Percentiles rank a stretch among this genome's conserved stretches.
These are phyloP conservation scores for Cloeon dipterum DNA, from an alignment of 2,888 invertebrate species.

Conservation along the genomic window DNA sequence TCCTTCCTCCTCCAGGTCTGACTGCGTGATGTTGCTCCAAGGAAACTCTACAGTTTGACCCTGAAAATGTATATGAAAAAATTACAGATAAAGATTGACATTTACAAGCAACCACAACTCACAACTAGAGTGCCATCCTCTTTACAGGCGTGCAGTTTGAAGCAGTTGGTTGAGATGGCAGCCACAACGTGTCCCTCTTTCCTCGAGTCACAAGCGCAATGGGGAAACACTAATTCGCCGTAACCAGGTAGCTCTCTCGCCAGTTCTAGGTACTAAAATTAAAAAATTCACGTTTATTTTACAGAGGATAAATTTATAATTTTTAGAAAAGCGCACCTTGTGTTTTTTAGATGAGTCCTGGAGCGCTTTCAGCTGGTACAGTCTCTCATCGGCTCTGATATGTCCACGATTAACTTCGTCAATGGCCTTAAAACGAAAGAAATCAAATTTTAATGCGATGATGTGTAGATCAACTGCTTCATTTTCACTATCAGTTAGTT, in stretches of 20 bases:
- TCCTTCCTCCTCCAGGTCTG: conserved; percentile 80
- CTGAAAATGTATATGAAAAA: conserved; percentile 13
- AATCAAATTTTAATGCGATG: conserved; percentile 1
- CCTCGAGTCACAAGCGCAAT: conserved; percentile 75
- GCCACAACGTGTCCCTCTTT: conserved; percentile 70
- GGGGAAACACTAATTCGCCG: conserved; percentile 84
- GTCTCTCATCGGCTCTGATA: conserved; percentile 67
- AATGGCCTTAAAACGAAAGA: conserved; percentile 39
- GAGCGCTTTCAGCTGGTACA: conserved; percentile 89
- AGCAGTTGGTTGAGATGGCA: conserved; percentile 35
- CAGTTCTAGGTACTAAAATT: conserved; percentile 44
- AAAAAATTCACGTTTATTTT: conserved; percentile 3
- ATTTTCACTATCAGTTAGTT: background rate
- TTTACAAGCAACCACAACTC: no score
- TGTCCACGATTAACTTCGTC: conserved; percentile 90
- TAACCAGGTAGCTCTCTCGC: conserved; percentile 79
- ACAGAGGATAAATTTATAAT: background rate
- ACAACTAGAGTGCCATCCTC: conserved; percentile 55
- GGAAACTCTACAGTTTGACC: conserved; percentile 57
- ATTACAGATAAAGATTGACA: conserved; percentile 1
- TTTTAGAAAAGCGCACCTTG: conserved; percentile 26
- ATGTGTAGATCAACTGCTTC: background rate
- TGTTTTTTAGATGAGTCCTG: conserved; percentile 71
- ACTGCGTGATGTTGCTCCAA: conserved; percentile 63
- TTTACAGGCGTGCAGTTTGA: conserved; percentile 63